Conservation (phyloP, 2,113 vertebrate genomes). For the Callionymus lyra region DNA sequence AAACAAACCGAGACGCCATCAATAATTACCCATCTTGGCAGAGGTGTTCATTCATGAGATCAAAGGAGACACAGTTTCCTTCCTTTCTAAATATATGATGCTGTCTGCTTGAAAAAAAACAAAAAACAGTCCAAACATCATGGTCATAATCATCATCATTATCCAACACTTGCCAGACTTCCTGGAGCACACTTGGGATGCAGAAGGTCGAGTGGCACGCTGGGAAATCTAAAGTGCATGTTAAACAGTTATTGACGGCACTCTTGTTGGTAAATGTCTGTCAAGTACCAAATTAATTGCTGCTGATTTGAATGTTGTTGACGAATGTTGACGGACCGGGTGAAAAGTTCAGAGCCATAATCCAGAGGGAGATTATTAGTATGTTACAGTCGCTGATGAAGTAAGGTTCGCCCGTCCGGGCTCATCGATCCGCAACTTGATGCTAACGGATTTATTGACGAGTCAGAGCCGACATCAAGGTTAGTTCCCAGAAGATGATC, state of each 20-base stretch:
- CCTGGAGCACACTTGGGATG: neutral
- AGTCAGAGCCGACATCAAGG: conserved; percentile 15
- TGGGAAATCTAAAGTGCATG: conserved; percentile 34
- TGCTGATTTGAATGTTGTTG: conserved; percentile 38
- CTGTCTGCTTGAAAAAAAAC: too few species aligned
- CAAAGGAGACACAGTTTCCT: too few species aligned
- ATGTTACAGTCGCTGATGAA: conserved; percentile 6
- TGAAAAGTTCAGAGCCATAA: conserved; percentile 48
- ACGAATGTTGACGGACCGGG: conserved; percentile 39
- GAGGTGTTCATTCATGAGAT: too few species aligned
- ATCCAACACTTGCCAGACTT: conserved; percentile 6
- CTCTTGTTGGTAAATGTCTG: conserved; percentile 38
- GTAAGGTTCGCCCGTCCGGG: conserved; percentile 22
- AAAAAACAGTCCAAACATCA: too few species aligned
- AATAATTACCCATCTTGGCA: too few species aligned
- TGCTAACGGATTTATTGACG: conserved; percentile 47
- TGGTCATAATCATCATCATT: conserved; percentile 9
- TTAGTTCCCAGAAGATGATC: conserved; percentile 18
- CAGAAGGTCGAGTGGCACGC: conserved; percentile 15
- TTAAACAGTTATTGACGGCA: conserved; percentile 44
- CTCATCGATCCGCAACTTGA: conserved; percentile 31
- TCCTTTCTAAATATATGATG: too few species aligned
- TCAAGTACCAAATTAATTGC: conserved; percentile 35
- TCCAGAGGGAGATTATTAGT: conserved; percentile 17
- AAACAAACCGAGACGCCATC: too few species aligned